A percentile compares a stretch with the other conserved stretches of the same genome.
phyloP scores from a whole-genome alignment of 1,140 invertebrate genomes.

The Drosophila gunungcola region DNA sequence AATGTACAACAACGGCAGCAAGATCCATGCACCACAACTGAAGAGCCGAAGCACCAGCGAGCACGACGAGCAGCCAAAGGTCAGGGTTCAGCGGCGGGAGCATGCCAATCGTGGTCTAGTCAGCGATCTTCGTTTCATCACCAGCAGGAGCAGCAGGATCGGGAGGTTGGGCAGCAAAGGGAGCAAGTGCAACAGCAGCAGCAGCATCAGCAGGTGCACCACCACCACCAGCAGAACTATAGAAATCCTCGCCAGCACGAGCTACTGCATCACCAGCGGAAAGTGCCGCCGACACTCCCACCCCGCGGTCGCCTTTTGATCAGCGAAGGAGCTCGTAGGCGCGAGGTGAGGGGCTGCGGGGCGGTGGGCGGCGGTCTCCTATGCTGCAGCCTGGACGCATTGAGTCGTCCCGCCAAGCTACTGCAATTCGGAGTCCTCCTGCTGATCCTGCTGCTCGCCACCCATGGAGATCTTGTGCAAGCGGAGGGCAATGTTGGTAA shows the following conservation, averaged over 20 bases:
- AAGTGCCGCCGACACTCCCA: conserved; percentile 12
- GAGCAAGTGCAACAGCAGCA: background rate
- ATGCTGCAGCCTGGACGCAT: conserved; percentile 61
- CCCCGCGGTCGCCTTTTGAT: conserved; percentile 31
- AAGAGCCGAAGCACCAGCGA: conserved; percentile 46
- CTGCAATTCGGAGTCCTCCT: conserved; percentile 60
- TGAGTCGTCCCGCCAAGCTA: conserved; percentile 51
- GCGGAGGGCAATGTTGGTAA: conserved; percentile 83
- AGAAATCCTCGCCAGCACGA: conserved; percentile 29
- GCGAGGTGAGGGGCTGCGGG: conserved; percentile 27
- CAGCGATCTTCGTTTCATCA: conserved; percentile 32
- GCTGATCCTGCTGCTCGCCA: conserved; percentile 65
- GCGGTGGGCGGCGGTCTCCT: conserved; percentile 38
- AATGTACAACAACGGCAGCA: conserved; percentile 77
- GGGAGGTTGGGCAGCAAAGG: background rate
- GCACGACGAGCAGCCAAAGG: conserved; percentile 26
- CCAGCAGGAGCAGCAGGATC: conserved; percentile 1
- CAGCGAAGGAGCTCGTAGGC: conserved; percentile 29
- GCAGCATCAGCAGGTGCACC: conserved; percentile 8
- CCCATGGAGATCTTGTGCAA: conserved; percentile 65
- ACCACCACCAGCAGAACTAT: background rate
- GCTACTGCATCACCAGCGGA: conserved; percentile 43
- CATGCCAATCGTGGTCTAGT: conserved; percentile 38
- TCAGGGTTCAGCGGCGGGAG: conserved; percentile 10
- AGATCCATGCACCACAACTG: conserved; percentile 56